A percentile compares a stretch with the other conserved stretches of the same genome.
phyloP scores from a whole-genome alignment of 2,113 vertebrate species.

The Gambusia holbrooki region DNA sequence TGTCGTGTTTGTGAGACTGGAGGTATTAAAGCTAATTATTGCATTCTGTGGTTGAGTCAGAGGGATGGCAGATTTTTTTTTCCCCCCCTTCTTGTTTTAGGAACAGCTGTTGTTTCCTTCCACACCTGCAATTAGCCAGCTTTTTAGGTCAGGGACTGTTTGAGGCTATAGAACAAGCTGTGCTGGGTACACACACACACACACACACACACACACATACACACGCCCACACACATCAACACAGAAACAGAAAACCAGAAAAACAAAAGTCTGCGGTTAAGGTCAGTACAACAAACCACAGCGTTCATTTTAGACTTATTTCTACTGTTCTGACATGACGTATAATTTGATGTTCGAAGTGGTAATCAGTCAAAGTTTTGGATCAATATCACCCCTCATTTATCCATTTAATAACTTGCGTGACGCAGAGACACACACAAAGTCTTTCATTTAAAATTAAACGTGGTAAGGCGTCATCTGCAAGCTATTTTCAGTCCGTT shows the following conservation, averaged over 20 bases:
- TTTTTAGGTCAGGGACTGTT: conserved; percentile 73
- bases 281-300: conserved; percentile 24
- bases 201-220: background rate
- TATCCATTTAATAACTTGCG: background rate
- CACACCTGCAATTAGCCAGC: conserved; percentile 71
- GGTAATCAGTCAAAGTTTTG: background rate
- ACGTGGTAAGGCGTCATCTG: background rate
- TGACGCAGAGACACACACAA: background rate
- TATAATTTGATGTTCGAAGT: conserved; percentile 1
- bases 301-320: conserved; percentile 4
- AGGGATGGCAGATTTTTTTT: conserved; percentile 23
- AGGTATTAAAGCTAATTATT: conserved; percentile 11
- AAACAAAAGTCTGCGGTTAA: conserved; percentile 14
- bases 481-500: background rate
- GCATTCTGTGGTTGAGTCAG: conserved; percentile 9
- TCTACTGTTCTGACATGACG: background rate
- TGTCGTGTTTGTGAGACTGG: background rate
- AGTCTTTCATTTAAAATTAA: background rate
- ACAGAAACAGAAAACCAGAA: conserved; percentile 1
- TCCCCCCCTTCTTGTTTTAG: background rate
- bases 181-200: conserved; percentile 11
- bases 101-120: conserved; percentile 64
- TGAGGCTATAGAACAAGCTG: conserved; percentile 51
- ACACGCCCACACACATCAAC: conserved; percentile 6
- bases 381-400: background rate